Percentiles rank a stretch among this genome's conserved stretches.
Conservation (phyloP, 2,797 vertebrate species). For the Tiaroga cobitis region DNA sequence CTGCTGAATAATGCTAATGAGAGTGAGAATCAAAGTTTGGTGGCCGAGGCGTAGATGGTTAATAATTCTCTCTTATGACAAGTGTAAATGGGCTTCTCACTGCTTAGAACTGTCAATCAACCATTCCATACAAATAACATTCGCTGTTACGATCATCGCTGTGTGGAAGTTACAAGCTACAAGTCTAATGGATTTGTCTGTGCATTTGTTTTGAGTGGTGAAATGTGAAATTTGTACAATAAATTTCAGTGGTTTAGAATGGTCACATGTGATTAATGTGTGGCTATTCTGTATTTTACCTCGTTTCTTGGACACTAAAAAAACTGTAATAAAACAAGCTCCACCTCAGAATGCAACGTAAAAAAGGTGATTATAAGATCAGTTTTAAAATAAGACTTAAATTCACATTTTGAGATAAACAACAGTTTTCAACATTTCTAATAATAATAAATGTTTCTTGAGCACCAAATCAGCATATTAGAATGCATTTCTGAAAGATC, state of each 20-base stretch:
- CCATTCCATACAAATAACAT: conserved; percentile 18
- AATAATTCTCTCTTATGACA: conserved; percentile 76
- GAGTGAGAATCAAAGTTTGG: conserved; percentile 67
- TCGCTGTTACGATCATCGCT: background rate
- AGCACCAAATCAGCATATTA: background rate
- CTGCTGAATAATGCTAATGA: conserved; percentile 72
- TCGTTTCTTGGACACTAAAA: background rate
- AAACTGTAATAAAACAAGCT: background rate
- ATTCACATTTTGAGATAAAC: background rate
- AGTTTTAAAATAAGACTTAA: background rate
- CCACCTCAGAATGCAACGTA: background rate
- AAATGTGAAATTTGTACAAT: background rate
- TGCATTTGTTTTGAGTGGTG: background rate
- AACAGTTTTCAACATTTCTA: background rate
- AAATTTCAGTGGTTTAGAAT: background rate
- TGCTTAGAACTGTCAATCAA: conserved; percentile 46
- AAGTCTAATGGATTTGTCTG: background rate
- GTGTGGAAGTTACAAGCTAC: background rate
- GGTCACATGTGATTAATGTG: background rate
- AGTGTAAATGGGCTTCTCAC: conserved; percentile 48
- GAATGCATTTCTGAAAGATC: background rate
- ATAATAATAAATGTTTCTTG: background rate
- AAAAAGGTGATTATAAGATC: background rate
- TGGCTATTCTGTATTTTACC: background rate
- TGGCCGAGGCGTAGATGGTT: conserved; percentile 58